These are phyloP conservation scores for Calcarius lapponicus DNA, from an alignment of 2,797 vertebrate genomes.

Conservation along the genomic window DNA sequence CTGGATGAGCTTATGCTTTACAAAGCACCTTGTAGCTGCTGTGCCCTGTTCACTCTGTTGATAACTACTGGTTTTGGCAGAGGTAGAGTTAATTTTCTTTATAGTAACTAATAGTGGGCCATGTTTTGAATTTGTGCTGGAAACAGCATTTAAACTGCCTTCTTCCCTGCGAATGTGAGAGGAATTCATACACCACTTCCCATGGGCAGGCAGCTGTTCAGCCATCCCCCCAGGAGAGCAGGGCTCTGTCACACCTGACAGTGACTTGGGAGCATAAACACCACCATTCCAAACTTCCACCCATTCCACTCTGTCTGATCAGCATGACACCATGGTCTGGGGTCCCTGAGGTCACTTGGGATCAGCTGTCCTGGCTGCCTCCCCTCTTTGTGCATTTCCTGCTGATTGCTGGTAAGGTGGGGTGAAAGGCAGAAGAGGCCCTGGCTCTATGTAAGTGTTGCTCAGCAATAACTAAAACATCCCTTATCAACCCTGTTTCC, in stretches of 20 bases:
- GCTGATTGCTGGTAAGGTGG: rapidly evolving
- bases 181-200: background rate
- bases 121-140: background rate
- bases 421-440: background rate
- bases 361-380: background rate
- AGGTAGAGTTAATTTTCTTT: background rate
- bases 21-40: background rate
- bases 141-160: background rate
- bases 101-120: background rate
- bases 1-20: background rate
- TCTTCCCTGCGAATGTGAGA: rapidly evolving
- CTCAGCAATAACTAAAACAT: background rate
- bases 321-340: background rate
- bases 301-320: background rate
- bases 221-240: background rate
- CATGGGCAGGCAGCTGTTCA: background rate
- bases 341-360: background rate
- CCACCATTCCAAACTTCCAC: rapidly evolving
- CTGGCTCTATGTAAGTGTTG: background rate
- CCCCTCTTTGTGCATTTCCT: too few relatives aligned
- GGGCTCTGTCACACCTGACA: background rate
- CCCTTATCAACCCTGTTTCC: background rate
- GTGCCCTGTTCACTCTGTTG: background rate
- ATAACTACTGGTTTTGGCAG: background rate
- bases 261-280: background rate